These are phyloP conservation scores for Rhynchonycteris naso DNA, from an alignment of 2,797 vertebrate genomes.

Conservation along the genomic window DNA sequence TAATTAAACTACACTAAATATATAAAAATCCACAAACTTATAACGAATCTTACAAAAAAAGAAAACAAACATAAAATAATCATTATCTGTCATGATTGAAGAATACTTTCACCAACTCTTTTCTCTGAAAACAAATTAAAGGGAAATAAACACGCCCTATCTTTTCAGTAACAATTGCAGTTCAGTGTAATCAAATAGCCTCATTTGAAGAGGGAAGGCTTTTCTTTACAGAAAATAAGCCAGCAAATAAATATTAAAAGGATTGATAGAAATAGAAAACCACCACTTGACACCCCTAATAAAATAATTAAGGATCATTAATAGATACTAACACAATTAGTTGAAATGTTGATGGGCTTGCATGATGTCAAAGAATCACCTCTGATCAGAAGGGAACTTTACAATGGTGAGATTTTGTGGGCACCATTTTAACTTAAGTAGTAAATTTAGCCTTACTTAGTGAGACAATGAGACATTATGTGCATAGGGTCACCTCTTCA, in stretches of 20 bases:
- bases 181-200: conserved; percentile 15
- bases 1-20: neutral
- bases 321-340: conserved; percentile 25
- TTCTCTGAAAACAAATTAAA: conserved; percentile 35
- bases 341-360: neutral
- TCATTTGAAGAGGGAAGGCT: neutral
- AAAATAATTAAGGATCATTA: conserved; percentile 18
- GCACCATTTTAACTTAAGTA: neutral
- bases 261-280: conserved; percentile 21
- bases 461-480: neutral
- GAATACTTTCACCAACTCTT: conserved; percentile 32
- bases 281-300: conserved; percentile 11
- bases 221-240: conserved; percentile 36
- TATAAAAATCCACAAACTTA: conserved; percentile 1
- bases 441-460: neutral
- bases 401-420: neutral
- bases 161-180: conserved; percentile 3
- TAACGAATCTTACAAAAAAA: conserved; percentile 15
- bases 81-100: neutral
- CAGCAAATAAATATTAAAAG: neutral
- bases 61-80: neutral
- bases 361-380: neutral
- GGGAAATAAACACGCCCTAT: neutral
- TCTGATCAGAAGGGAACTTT: neutral
- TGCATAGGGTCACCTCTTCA: neutral